Evolutionary conservation across 1,140 invertebrate genomes (phyloP), one percentile per base, ranked within the genome.

Genomic region (Zaprionus lachaisei): DNA sequence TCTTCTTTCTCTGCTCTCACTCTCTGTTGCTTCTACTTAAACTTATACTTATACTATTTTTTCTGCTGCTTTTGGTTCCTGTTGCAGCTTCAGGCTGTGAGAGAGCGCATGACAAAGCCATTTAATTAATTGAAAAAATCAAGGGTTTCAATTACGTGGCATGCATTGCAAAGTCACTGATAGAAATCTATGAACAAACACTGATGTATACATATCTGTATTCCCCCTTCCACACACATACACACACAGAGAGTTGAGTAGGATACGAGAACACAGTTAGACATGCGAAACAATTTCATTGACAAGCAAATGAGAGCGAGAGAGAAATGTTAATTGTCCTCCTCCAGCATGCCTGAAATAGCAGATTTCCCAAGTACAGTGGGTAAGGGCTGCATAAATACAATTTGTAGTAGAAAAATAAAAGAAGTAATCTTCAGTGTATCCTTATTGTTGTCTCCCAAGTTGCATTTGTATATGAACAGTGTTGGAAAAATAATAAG

Each of bases 71-170:
- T 51, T 41, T 15, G 38, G 15, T 41, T 12, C 12, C 14, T 47
- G 37, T 26, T 67, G 26, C 74, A 37, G 31, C 56, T 62, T 62
- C 28, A 44, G 58, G 54, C 49, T 58, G 51, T 49, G 54, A 41
- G 51, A 41, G 51, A 41, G 51, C 62, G 62, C 63, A 63, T 77
- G 70, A 80, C 75, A 80, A 72, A 79, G 82, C 56, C 55, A 74
- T 81, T 73, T 84, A 82, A 90, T 89, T 90, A 85, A 90, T 81
- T 81, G 72, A 55, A 68, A 81, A 81, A 72, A 76, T 89, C 78
- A 77, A 81, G 78, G 61, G 80, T 74, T 80, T 78, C 82, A 87
- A 83, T 83, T 89, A 78, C 75, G 77, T 87, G 73, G 57, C 68
- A 55, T 54, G 80, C 69, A 83, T 78, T 77, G 76, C 70, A 72